phyloP scores from a whole-genome alignment of 2,888 invertebrate genomes.

The Tyria jacobaeae region DNA sequence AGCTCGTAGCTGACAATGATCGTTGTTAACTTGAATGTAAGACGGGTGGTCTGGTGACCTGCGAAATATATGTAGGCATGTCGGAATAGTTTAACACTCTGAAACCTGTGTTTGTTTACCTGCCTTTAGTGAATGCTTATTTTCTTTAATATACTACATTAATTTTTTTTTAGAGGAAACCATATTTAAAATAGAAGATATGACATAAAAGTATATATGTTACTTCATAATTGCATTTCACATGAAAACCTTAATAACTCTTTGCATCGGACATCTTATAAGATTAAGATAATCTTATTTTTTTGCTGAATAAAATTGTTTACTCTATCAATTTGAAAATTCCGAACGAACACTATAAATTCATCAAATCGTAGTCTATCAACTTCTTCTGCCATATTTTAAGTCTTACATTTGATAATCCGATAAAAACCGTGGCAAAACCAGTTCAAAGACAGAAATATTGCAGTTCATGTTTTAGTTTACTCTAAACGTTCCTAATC shows the following conservation, averaged over 20 bases:
- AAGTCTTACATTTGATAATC: slow-evolving; percentile 12
- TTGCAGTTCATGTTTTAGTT: slow-evolving; percentile 51
- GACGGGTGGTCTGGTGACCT: slow-evolving; percentile 60
- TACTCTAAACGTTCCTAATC: slow-evolving; percentile 59
- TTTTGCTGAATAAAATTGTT: not conserved
- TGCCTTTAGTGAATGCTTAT: not conserved
- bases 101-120: not conserved
- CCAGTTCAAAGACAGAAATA: slow-evolving; percentile 42
- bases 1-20: slow-evolving; percentile 64
- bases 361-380: not conserved
- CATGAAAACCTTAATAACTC: too few relatives aligned
- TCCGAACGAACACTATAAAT: not conserved
- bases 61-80: slow-evolving; percentile 27
- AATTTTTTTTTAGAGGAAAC: too few relatives aligned
- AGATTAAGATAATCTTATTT: not conserved
- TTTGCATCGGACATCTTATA: too few relatives aligned
- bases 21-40: slow-evolving; percentile 64
- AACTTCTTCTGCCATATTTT: not conserved
- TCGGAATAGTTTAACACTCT: slow-evolving; percentile 32
- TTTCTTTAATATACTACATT: not conserved
- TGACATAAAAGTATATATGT: too few relatives aligned
- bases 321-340: not conserved
- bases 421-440: slow-evolving; percentile 32
- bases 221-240: too few relatives aligned
- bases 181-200: too few relatives aligned